Percentiles rank a stretch among this genome's conserved stretches.
Evolutionary conservation across 2,888 invertebrate species (phyloP).

Genomic region (Chaitophorus viminalis): DNA sequence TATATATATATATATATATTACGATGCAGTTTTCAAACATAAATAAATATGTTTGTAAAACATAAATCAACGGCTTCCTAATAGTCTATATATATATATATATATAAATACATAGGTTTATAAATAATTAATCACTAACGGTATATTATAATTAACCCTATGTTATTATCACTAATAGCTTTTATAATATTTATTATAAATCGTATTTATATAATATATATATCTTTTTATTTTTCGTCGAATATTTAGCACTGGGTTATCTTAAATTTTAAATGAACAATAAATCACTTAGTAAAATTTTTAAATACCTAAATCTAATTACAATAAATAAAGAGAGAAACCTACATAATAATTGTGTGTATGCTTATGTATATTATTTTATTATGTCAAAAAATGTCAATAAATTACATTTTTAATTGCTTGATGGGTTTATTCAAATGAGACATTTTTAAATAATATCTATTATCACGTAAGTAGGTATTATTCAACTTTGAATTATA

Average conservation of each 20-base stretch:
- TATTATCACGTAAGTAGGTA: background rate
- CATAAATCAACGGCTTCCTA: background rate
- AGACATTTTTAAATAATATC: background rate
- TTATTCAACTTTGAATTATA: background rate
- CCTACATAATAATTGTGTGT: background rate
- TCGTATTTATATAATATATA: background rate
- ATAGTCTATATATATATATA: background rate
- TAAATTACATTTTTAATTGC: conserved; percentile 37
- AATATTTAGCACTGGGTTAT: background rate
- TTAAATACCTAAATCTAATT: background rate
- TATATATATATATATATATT: background rate
- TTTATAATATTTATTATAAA: conserved; percentile 28
- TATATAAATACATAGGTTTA: conserved; percentile 1
- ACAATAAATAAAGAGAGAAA: background rate
- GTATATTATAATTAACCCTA: conserved; percentile 43
- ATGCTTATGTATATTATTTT: conserved; percentile 15
- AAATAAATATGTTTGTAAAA: background rate
- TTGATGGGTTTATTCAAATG: background rate
- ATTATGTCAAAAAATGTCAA: background rate
- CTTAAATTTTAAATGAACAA: conserved; percentile 25
- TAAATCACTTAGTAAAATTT: conserved; percentile 1
- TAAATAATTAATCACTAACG: conserved; percentile 41
- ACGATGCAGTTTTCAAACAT: background rate
- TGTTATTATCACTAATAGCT: conserved; percentile 48
- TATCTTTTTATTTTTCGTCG: background rate